Evolutionary conservation across 2,113 vertebrate genomes (phyloP).

Genomic region (Mugil cephalus): DNA sequence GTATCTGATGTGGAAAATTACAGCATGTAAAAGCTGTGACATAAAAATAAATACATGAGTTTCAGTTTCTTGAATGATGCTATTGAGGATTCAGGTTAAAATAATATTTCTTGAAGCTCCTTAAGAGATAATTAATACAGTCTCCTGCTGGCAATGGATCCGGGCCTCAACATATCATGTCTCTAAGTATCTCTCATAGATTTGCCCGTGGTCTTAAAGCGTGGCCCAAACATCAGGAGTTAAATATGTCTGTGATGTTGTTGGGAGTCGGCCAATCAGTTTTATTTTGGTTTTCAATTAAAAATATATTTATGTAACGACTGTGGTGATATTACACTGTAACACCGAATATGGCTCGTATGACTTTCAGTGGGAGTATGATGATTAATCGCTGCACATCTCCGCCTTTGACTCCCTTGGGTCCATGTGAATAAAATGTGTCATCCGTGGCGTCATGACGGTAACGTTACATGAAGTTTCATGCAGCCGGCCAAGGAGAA

Average conservation of each 20-base stretch:
- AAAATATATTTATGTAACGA: neutral
- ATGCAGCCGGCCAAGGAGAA: conserved; percentile 30
- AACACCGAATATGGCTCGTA: neutral
- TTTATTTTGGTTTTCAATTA: too few species aligned
- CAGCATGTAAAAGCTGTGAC: neutral
- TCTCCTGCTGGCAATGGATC: neutral
- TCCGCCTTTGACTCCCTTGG: neutral
- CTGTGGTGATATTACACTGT: neutral
- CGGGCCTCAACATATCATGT: too few species aligned
- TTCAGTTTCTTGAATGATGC: neutral
- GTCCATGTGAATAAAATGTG: conserved; percentile 22
- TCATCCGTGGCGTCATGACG: conserved; percentile 25
- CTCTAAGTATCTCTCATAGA: neutral
- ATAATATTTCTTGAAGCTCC: too few species aligned
- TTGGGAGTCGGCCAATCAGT: neutral
- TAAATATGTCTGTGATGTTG: neutral
- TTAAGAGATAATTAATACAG: neutral
- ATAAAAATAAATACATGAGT: neutral
- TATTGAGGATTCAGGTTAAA: neutral
- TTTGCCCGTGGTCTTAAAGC: neutral
- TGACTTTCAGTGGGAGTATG: conserved; percentile 3
- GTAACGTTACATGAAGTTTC: conserved; percentile 32
- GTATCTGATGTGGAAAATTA: too few species aligned
- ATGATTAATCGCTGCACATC: conserved; percentile 10
- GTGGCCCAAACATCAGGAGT: neutral